Evolutionary conservation across 2,113 vertebrate genomes (phyloP), one percentile per base, ranked within the genome.

Genomic region (Calidris pygmaea): DNA sequence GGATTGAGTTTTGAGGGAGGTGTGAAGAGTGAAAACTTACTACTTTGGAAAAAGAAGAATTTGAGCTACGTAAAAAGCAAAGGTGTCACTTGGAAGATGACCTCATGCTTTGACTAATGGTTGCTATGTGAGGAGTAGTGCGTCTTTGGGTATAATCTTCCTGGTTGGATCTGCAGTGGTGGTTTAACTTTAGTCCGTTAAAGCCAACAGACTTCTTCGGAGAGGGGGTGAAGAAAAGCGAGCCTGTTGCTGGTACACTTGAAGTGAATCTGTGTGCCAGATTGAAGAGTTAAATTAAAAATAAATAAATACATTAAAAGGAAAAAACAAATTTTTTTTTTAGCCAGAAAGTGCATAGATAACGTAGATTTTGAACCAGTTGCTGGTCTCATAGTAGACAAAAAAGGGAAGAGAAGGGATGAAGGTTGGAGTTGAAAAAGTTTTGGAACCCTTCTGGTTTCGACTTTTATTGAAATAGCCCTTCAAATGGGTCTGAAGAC

Each of bases 181-280:
- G 27, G 15, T 74, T 81, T 56, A 4, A 4, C 27, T 83, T 39
- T 30, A 18, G 2, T 66, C 39, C 47, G 14, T 85, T 18, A 35
- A 17, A 82, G 29, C 60, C 55, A 47, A 2, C 3, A 13, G 32
- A 14, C 35, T 65, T 0, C 12, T 52, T 65, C 1, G 1, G 21
- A 84, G 26, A n/a, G 39, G 26, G 6, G 55, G 30, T 55, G 32
- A 29, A 58, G 47, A 20, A 63, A 76, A 84, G 22, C 15, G 15
- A 50, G 12, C 7, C 12, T 72, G 7, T 32, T 72, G 12, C 32
- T 86, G n/a, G 32, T 39, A 43, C 14, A 8, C 11, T 15, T 76
- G 55, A 71, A 34, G 30, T 52, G 32, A 13, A 85, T 74, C 34
- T 66, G 13, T 53, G 30, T 80, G 56, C n/a, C 30, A 43, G 12